Evolutionary conservation across 2,888 invertebrate genomes (phyloP), one percentile per base, ranked within the genome.

Genomic region (Lobophora halterata): DNA sequence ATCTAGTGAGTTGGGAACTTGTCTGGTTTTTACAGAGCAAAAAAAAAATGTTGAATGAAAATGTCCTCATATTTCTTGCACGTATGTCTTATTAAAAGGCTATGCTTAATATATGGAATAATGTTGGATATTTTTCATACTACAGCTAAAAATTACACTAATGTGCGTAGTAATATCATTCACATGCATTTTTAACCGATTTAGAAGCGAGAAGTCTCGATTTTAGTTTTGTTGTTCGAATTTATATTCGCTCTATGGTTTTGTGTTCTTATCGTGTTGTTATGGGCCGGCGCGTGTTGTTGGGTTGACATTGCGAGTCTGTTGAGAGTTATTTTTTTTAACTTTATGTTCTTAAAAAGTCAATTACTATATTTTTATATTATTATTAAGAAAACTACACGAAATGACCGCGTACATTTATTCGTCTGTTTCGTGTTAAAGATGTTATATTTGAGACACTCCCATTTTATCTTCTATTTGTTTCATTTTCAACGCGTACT

Each of bases 211-310:
- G 35, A 48, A 62, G 69, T 71, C 18, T 73, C 65, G 71, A 75
- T 74, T 77, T 75, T 65, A 62, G 67, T 73, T 78, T 54, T 52
- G 56, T 68, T 70, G 59, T 69, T 70, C 70, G 71, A 68, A 67
- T 65, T 65, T 60, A 64, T 56, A 71, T 76, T 71, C 62, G 67
- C 72, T 75, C 59, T 21, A 30, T 39, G 41, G 45, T 45, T 46
- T 68, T 67, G n/a, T n/a, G 42, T 67, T 61, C 52, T 52, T 60
- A 37, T 49, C 21, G 29, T n/a, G n/a, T 51, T 49, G 44, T 47
- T 46, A 45, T 33, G 60, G 69, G 64, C 62, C 78, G 75, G 71
- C 68, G 55, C 64, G n/a, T 18, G 23, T 20, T 23, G 44, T 37
- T 46, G 29, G 33, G 46, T 46, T 52, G 32, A 21, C 32, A 40